Percentiles rank a stretch among this genome's conserved stretches.
Conservation (phyloP, 1,140 invertebrate species). For the Neotoxoptera formosana region DNA sequence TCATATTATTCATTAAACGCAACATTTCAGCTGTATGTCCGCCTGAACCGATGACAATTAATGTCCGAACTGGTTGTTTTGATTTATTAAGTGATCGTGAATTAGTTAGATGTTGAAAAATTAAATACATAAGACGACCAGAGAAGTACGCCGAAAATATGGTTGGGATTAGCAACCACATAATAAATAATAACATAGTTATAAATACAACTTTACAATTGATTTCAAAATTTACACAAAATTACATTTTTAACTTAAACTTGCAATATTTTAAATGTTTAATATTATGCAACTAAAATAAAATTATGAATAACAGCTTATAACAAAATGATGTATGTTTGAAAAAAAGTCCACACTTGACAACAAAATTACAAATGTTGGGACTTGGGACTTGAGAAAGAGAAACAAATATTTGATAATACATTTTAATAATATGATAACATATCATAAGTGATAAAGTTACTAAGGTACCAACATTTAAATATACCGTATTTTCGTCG, state of each 20-base stretch:
- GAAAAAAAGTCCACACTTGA: neutral
- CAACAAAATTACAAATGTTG: neutral
- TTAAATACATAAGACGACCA: slow-evolving; percentile 9
- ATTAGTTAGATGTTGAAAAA: neutral
- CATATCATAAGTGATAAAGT: slow-evolving; percentile 24
- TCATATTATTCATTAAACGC: slow-evolving; percentile 71
- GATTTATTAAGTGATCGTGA: neutral
- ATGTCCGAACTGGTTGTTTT: slow-evolving; percentile 61
- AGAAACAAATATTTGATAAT: neutral
- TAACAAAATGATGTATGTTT: neutral
- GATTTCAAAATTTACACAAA: neutral
- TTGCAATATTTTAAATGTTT: neutral
- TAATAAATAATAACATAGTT: slow-evolving; percentile 2
- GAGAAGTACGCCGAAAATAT: slow-evolving; percentile 36
- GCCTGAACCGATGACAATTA: slow-evolving; percentile 72
- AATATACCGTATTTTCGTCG: no score
- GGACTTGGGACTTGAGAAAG: neutral
- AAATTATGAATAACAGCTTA: neutral
- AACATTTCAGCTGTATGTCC: slow-evolving; percentile 93
- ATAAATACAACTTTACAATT: neutral
- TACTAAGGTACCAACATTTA: neutral
- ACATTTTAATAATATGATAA: neutral
- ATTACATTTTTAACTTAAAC: neutral
- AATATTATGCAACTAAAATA: neutral
- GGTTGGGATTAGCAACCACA: neutral